Conservation (phyloP, 2,888 invertebrate genomes). For the Ctenicera cuprea region DNA sequence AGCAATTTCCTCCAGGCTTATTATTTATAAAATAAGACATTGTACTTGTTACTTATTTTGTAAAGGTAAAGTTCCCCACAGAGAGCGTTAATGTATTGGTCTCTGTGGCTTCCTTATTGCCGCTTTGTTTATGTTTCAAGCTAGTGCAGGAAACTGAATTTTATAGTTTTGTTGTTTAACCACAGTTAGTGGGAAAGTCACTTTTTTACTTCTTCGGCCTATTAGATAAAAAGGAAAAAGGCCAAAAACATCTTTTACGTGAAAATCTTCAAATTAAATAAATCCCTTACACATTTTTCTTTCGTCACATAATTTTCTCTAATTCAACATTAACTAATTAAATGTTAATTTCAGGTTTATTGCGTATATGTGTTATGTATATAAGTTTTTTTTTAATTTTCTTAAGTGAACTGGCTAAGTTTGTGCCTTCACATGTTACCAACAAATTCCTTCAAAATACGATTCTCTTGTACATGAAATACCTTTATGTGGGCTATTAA, state of each 20-base stretch:
- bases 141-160: constrained; percentile 38
- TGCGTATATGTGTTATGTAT: too few species aligned
- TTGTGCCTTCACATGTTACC: constrained; percentile 6
- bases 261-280: too few species aligned
- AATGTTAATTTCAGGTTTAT: too few species aligned
- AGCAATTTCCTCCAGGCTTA: constrained; percentile 27
- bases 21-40: constrained; percentile 30
- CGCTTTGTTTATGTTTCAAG: constrained; percentile 43
- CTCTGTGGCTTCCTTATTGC: constrained; percentile 36
- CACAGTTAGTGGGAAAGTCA: constrained; percentile 3
- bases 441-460: constrained; percentile 21
- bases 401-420: neutral
- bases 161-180: constrained; percentile 25
- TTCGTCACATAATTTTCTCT: too few species aligned
- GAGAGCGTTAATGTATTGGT: constrained; percentile 38
- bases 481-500: constrained; percentile 41
- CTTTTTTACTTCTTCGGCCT: neutral
- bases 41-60: constrained; percentile 32
- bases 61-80: constrained; percentile 29
- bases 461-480: constrained; percentile 25
- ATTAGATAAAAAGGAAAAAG: too few species aligned
- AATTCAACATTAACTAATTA: too few species aligned
- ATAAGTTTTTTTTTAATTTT: neutral
- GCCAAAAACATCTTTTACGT: too few species aligned
- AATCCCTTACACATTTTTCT: too few species aligned